These are phyloP conservation scores for Poeciliopsis turrubarensis DNA, from an alignment of 2,113 vertebrate genomes.

Conservation along the genomic window DNA sequence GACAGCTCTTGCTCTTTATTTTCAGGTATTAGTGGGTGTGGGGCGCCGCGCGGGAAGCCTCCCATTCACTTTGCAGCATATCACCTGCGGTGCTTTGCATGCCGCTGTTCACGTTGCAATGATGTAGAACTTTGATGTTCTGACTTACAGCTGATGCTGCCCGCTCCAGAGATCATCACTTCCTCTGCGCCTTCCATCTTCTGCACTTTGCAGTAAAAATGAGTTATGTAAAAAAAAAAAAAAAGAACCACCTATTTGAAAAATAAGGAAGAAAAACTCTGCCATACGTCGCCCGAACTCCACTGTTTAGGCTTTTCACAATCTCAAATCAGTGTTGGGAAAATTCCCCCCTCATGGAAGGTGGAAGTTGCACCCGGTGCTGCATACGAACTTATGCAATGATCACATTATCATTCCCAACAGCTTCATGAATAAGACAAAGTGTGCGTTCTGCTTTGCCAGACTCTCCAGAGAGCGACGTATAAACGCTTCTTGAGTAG, in stretches of 20 bases:
- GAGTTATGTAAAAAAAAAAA: conserved; percentile 28
- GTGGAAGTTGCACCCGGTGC: neutral
- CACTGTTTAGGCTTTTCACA: neutral
- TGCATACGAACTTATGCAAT: conserved; percentile 27
- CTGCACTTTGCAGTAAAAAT: conserved; percentile 57
- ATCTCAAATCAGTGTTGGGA: neutral
- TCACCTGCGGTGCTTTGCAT: neutral
- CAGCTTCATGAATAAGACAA: conserved; percentile 40
- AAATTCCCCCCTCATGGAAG: conserved; percentile 11
- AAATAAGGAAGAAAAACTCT: conserved; percentile 22
- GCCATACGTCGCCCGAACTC: neutral
- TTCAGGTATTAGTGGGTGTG: conserved; percentile 7
- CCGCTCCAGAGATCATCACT: conserved; percentile 33
- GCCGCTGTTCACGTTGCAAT: conserved; percentile 22
- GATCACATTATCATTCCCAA: conserved; percentile 54
- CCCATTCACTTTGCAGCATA: conserved; percentile 8
- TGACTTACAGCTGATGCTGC: conserved; percentile 22
- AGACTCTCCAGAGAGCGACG: conserved; percentile 42
- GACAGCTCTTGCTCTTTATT: conserved; percentile 9
- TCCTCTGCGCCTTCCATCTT: conserved; percentile 38
- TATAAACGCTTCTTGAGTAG: conserved; percentile 37
- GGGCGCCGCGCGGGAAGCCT: neutral
- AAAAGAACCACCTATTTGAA: conserved; percentile 28
- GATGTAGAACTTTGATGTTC: conserved; percentile 34
- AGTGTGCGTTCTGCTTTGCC: conserved; percentile 38